Percentiles rank a stretch among this genome's conserved stretches.
phyloP scores from a whole-genome alignment of 2,797 vertebrate genomes.

The Alcedo atthis region DNA sequence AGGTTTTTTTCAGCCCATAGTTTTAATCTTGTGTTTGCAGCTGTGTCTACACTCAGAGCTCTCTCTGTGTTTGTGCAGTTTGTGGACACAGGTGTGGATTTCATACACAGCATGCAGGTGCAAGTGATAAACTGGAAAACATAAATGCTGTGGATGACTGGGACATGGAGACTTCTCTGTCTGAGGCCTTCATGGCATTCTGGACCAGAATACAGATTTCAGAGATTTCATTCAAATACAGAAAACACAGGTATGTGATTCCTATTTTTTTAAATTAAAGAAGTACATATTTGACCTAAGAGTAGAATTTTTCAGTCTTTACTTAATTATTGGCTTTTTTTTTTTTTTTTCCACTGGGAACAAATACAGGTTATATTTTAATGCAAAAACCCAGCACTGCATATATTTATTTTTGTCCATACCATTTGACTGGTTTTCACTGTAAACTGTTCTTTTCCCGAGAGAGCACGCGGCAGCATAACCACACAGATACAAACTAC shows the following conservation, averaged over 20 bases:
- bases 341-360: neutral
- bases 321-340: neutral
- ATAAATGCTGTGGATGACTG: neutral
- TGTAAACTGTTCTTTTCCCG: neutral
- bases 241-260: neutral
- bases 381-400: too few species aligned
- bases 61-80: slow-evolving; percentile 19
- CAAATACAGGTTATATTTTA: neutral
- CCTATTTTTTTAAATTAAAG: neutral
- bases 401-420: neutral
- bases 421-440: neutral
- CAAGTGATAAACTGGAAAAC: slow-evolving; percentile 22
- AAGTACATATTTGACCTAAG: neutral
- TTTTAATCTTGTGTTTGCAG: slow-evolving; percentile 39
- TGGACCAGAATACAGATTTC: neutral
- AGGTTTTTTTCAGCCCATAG: neutral
- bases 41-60: slow-evolving; percentile 34
- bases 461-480: neutral
- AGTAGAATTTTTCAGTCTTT: neutral
- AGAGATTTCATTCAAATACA: neutral
- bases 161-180: neutral
- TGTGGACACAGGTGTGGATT: slow-evolving; percentile 42
- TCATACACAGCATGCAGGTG: slow-evolving; percentile 14
- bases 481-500: neutral
- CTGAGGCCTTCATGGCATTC: neutral